Base-by-base conservation (phyloP, 37 sponge, comb jelly and placozoan genomes). In the Halichondria panicea region DNA sequence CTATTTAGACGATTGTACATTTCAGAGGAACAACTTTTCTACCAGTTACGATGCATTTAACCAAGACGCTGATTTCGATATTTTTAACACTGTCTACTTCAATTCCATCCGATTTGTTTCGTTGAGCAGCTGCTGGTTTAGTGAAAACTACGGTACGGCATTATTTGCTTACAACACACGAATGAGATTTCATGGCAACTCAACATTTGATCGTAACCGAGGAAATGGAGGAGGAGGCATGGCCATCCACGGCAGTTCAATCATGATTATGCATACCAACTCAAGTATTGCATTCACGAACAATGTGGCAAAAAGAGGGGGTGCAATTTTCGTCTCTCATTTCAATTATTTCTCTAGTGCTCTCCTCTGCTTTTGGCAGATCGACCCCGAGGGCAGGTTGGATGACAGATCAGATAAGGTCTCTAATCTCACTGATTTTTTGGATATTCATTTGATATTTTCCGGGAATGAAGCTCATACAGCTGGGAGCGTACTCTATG, bases 291-390 rank as follows among this genome's bases (percentile, higher is more conserved):
- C 19, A 11, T 66, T 66, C 44, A 18, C 43, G 3, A 37, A 66
- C 43, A 66, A 66, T 27, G 1, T 18, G 1, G 68, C 68, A 3
- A 2, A 33, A 1, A 15, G 43, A 40, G 68, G 68, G 11, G 68
- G 68, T 21, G 68, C 43, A 2, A 42, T 66, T 21, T 66, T 27
- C 43, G 43, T 39, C 2, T 15, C 19, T 2, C 2, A 22, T 40
- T 19, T 11, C 3, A 39, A 66, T 43, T 38, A 8, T 66, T 7
- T 12, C 1, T 6, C 41, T 27, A n/a, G n/a, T n/a, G 2, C 43
- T 21, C 43, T 37, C 18, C 19, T 37, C 27, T 66, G 68, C 68
- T 66, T 66, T n/a, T 66, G 25, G 39, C 68, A 66, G 43, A 2
- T 66, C n/a, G 68, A 66, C 19, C 22, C 15, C 7, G 13, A 9